A percentile compares a stretch with the other conserved stretches of the same genome.
Conservation (phyloP, 2,888 invertebrate genomes). For the Tiliacea citrago region DNA sequence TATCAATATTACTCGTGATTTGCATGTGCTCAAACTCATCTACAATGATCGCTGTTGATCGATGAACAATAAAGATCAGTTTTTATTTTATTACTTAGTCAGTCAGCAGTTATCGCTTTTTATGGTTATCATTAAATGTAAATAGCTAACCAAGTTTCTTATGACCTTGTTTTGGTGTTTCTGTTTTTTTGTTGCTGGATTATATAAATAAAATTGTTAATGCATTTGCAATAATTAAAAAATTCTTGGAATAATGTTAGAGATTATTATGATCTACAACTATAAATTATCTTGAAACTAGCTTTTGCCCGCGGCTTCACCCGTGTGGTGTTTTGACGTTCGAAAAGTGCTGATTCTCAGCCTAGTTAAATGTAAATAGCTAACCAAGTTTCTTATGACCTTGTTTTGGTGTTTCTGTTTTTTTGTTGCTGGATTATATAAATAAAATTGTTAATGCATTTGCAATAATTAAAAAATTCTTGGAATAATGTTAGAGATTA, state of each 20-base stretch:
- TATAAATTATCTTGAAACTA: too few species aligned
- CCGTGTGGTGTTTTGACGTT: too few species aligned
- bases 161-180: conserved; percentile 20
- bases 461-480: too few species aligned
- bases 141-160: neutral
- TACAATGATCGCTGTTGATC: conserved; percentile 22
- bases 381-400: neutral
- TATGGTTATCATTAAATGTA: conserved; percentile 3
- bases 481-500: too few species aligned
- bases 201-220: neutral
- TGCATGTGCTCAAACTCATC: neutral
- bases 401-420: conserved; percentile 13
- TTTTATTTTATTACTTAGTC: conserved; percentile 18
- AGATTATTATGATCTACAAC: too few species aligned
- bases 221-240: neutral
- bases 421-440: neutral
- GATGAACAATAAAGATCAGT: conserved; percentile 25
- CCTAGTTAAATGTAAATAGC: conserved; percentile 11
- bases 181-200: neutral
- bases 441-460: neutral
- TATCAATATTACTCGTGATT: conserved; percentile 21
- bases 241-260: too few species aligned
- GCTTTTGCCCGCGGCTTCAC: too few species aligned
- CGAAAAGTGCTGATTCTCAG: too few species aligned
- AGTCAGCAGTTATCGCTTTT: conserved; percentile 17